Evolutionary conservation across 2,797 vertebrate species (phyloP).

Genomic region (Pteronotus mesoamericanus): DNA sequence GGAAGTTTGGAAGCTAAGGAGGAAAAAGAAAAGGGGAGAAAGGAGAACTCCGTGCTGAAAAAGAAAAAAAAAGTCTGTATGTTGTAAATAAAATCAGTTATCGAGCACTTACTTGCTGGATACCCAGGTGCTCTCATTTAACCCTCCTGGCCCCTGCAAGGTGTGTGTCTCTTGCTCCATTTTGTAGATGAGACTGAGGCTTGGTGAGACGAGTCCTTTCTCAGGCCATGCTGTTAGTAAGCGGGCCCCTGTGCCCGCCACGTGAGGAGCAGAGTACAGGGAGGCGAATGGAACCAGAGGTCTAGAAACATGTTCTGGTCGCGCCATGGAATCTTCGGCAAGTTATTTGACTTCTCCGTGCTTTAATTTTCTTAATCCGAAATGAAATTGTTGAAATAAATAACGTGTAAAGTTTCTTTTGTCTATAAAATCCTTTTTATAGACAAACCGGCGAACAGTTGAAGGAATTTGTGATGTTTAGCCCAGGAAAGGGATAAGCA

Average conservation of each 20-base stretch:
- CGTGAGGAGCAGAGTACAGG: not conserved
- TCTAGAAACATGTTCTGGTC: not conserved
- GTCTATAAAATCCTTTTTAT: not conserved
- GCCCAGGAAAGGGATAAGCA: not conserved
- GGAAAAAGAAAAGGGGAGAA: not conserved
- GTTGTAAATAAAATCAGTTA: not conserved
- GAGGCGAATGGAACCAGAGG: not conserved
- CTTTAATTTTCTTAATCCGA: not conserved
- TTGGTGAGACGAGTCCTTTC: not conserved
- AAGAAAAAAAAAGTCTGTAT: not conserved
- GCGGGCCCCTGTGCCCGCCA: not conserved
- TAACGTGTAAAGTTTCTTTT: not conserved
- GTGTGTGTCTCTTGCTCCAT: not conserved
- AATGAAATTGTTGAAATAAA: not conserved
- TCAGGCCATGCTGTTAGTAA: not conserved
- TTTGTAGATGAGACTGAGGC: not conserved
- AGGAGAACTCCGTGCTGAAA: not conserved
- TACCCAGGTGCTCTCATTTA: not conserved
- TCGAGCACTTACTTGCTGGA: not conserved
- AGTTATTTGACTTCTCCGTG: not conserved
- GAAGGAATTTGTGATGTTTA: not conserved
- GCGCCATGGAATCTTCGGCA: not conserved
- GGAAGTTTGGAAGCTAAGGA: not conserved
- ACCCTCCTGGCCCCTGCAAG: not conserved
- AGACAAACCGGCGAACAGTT: no score